These are phyloP conservation scores for Adelosebastes latens DNA, from an alignment of 2,797 vertebrate species.

Conservation along the genomic window DNA sequence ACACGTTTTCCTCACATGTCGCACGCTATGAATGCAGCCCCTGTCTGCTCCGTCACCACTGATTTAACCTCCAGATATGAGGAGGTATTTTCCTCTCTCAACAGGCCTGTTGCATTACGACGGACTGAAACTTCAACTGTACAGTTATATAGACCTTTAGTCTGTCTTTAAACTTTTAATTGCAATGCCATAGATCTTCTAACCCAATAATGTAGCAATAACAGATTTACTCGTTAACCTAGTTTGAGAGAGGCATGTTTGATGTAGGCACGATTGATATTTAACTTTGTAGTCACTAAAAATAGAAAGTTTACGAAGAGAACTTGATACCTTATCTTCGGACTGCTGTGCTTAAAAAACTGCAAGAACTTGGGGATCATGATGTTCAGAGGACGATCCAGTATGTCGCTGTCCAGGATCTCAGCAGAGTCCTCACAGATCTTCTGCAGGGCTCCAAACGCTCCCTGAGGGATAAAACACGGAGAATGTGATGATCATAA, in stretches of 20 bases:
- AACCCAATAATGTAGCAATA: neutral
- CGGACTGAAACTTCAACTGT: neutral
- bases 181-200: neutral
- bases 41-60: neutral
- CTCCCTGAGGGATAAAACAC: constrained; percentile 80
- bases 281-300: neutral
- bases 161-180: neutral
- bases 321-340: constrained; percentile 90
- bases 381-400: constrained; percentile 96
- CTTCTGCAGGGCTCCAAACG: constrained; percentile 97
- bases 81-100: neutral
- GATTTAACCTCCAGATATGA: constrained; percentile 7
- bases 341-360: constrained; percentile 97
- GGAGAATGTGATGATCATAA: neutral
- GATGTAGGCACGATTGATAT: neutral
- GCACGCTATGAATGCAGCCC: constrained; percentile 40
- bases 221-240: neutral
- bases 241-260: neutral
- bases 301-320: neutral
- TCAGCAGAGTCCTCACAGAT: constrained; percentile 98
- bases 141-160: neutral
- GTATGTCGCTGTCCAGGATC: constrained; percentile 96
- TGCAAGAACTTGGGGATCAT: constrained; percentile 99
- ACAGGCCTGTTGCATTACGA: neutral
- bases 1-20: constrained; percentile 43